phyloP scores from a whole-genome alignment of 2,888 invertebrate genomes.

The Phanerotoma sp. region DNA sequence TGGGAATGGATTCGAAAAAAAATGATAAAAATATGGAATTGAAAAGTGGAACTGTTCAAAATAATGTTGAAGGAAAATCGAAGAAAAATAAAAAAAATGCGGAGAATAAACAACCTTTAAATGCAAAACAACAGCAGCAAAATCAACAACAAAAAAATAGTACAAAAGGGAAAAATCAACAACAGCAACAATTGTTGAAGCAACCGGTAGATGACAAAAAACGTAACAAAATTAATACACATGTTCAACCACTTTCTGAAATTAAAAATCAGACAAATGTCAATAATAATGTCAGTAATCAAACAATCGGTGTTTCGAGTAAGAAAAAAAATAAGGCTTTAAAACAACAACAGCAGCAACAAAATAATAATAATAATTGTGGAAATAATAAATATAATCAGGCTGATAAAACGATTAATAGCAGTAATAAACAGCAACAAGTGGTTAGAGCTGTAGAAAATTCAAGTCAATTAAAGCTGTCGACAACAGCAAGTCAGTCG shows the following conservation, averaged over 20 bases:
- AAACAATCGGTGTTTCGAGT: slow-evolving; percentile 9
- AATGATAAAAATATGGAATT: slow-evolving; percentile 43
- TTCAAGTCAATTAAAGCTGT: slow-evolving; percentile 40
- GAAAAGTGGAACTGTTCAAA: slow-evolving; percentile 35
- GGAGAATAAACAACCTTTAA: slow-evolving; percentile 47
- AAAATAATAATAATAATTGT: neutral
- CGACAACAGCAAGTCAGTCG: slow-evolving; percentile 31
- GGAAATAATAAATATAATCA: slow-evolving; percentile 33
- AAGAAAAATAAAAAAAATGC: slow-evolving; percentile 52
- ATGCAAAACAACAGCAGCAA: too few relatives aligned
- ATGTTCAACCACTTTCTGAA: slow-evolving; percentile 16
- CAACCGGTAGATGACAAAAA: slow-evolving; percentile 26
- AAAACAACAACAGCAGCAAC: neutral
- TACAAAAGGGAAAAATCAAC: slow-evolving; percentile 31
- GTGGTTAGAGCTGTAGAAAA: slow-evolving; percentile 30
- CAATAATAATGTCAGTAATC: slow-evolving; percentile 7
- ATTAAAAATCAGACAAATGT: slow-evolving; percentile 32
- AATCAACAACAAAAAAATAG: slow-evolving; percentile 37
- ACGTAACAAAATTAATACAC: slow-evolving; percentile 21
- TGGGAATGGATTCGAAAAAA: too few relatives aligned
- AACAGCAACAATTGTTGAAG: slow-evolving; percentile 9
- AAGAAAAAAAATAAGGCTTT: slow-evolving; percentile 30
- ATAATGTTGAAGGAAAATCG: slow-evolving; percentile 39
- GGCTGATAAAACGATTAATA: slow-evolving; percentile 24
- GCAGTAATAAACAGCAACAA: slow-evolving; percentile 29